These are phyloP conservation scores for Ylistrum balloti DNA, from an alignment of 1,140 invertebrate genomes.

Conservation along the genomic window DNA sequence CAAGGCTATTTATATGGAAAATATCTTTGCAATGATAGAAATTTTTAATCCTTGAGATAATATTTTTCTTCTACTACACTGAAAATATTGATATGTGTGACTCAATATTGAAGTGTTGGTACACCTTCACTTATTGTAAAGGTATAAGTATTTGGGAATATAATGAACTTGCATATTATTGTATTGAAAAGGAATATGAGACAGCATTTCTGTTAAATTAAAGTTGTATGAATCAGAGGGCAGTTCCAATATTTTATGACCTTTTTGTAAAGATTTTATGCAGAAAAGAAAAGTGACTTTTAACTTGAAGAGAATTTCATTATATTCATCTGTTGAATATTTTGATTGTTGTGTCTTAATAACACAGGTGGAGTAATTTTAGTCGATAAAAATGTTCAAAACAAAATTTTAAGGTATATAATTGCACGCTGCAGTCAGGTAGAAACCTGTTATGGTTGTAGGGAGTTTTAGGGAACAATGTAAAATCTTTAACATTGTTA, in stretches of 20 bases:
- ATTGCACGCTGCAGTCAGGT: neutral
- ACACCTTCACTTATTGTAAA: neutral
- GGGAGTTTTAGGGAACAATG: neutral
- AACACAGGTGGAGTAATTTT: neutral
- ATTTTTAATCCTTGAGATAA: neutral
- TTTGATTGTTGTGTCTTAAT: neutral
- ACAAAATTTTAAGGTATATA: neutral
- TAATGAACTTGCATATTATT: neutral
- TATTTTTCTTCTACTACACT: neutral
- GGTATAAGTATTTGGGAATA: no score
- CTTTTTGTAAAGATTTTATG: conserved; percentile 50
- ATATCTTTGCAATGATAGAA: neutral
- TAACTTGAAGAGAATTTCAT: neutral
- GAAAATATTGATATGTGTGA: neutral
- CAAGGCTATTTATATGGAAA: neutral
- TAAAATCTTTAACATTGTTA: neutral
- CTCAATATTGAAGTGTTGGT: neutral
- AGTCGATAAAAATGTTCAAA: neutral
- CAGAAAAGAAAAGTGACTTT: conserved; percentile 42
- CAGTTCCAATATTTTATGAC: conserved; percentile 43
- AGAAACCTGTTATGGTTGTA: neutral
- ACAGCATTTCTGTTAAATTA: neutral
- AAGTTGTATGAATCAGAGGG: conserved; percentile 6
- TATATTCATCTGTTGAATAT: neutral
- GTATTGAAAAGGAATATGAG: neutral